phyloP scores from a whole-genome alignment of 2,113 vertebrate genomes.

The Aspidoscelis tigris region DNA sequence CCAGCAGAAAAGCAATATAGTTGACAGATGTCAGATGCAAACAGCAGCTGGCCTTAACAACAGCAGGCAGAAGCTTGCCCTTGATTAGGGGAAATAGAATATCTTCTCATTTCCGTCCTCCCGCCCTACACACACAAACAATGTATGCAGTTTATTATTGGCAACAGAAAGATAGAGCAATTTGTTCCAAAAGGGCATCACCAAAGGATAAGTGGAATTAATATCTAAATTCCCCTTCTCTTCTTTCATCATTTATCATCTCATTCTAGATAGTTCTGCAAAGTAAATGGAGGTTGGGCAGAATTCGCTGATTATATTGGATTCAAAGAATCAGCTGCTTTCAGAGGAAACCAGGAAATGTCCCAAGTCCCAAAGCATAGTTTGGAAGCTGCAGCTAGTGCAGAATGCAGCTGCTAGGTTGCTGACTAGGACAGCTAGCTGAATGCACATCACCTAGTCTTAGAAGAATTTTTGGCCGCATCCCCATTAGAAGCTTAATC shows the following conservation, averaged over 20 bases:
- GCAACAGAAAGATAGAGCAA: slow-evolving; percentile 31
- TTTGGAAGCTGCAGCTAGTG: no score
- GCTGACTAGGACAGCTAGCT: no score
- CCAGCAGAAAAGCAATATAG: slow-evolving; percentile 31
- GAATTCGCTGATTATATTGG: neutral
- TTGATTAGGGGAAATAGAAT: slow-evolving; percentile 13
- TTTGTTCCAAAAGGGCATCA: slow-evolving; percentile 42
- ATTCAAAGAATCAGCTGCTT: no score
- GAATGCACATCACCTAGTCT: no score
- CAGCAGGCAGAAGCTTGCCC: slow-evolving; percentile 1
- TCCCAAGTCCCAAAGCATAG: no score
- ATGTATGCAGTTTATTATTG: neutral
- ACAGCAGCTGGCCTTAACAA: neutral
- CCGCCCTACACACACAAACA: rapidly evolving
- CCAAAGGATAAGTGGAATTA: slow-evolving; percentile 45
- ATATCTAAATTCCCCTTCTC: neutral
- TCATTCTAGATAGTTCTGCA: slow-evolving; percentile 16
- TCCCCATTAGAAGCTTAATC: no score
- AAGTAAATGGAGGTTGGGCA: slow-evolving; percentile 2
- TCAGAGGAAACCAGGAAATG: no score
- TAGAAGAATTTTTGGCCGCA: no score
- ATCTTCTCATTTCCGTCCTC: neutral
- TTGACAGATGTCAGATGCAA: slow-evolving; percentile 20
- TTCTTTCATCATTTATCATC: neutral
- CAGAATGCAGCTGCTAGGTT: no score